These are phyloP conservation scores for Drosophila tristis DNA, from an alignment of 1,140 invertebrate species.

Conservation along the genomic window DNA sequence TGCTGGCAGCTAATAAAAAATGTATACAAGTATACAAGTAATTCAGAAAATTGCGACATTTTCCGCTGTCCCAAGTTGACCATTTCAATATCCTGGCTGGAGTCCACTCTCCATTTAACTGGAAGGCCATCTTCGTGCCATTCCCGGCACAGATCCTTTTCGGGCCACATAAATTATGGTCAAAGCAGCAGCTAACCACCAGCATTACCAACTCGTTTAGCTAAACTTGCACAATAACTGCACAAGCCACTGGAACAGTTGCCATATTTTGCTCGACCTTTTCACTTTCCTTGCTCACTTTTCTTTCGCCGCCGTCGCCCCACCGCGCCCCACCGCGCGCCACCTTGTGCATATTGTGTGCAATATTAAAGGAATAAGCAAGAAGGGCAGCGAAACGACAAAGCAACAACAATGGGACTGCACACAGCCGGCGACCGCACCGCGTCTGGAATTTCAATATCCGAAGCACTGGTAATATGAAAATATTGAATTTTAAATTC, in stretches of 20 bases:
- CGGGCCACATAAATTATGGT: slow-evolving; percentile 35
- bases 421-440: slow-evolving; percentile 46
- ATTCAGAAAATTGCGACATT: too few species aligned
- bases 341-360: slow-evolving; percentile 69
- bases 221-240: slow-evolving; percentile 72
- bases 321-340: too few species aligned
- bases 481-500: slow-evolving; percentile 76
- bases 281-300: slow-evolving; percentile 40
- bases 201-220: slow-evolving; percentile 74
- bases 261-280: slow-evolving; percentile 67
- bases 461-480: slow-evolving; percentile 46
- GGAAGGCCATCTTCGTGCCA: slow-evolving; percentile 6
- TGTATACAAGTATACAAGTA: too few species aligned
- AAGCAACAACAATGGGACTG: slow-evolving; percentile 39
- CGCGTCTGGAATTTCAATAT: slow-evolving; percentile 56
- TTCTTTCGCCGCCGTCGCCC: neutral
- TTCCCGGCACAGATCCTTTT: slow-evolving; percentile 8
- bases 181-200: slow-evolving; percentile 39
- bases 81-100: slow-evolving; percentile 39
- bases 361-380: slow-evolving; percentile 69
- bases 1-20: neutral
- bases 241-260: slow-evolving; percentile 66
- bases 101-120: neutral
- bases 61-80: slow-evolving; percentile 5
- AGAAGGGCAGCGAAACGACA: slow-evolving; percentile 11